Evolutionary conservation across 1,140 invertebrate species (phyloP).

Genomic region (Meteorus sp.): DNA sequence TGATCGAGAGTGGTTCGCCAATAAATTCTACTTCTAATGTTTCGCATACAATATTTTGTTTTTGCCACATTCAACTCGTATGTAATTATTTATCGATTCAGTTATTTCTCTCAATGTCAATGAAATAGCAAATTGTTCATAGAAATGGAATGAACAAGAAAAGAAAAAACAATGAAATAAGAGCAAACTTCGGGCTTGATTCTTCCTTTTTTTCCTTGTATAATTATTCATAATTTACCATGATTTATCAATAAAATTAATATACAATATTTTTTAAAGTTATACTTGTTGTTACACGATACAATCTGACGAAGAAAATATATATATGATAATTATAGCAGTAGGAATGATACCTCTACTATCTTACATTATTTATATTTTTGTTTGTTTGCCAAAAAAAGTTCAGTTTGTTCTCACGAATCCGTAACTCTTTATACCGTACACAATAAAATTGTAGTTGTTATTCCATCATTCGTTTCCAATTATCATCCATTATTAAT

Average conservation of each 20-base stretch:
- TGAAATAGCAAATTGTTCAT: constrained; percentile 2
- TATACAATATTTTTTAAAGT: constrained; percentile 54
- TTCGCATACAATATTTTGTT: too few relatives aligned
- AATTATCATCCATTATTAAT: too few relatives aligned
- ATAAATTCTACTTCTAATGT: too few relatives aligned
- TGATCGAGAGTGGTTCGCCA: too few relatives aligned
- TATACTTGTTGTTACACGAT: constrained; percentile 51
- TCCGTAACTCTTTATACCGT: constrained; percentile 22
- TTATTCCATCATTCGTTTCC: too few relatives aligned
- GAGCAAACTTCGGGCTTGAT: constrained; percentile 30
- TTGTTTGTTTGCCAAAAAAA: constrained; percentile 51
- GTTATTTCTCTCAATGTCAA: too few relatives aligned
- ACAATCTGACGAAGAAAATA: constrained; percentile 49
- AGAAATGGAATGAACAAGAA: constrained; percentile 17
- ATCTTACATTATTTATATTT: constrained; percentile 52
- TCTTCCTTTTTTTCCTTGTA: constrained; percentile 34
- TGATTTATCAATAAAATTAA: constrained; percentile 54
- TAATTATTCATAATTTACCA: constrained; percentile 53
- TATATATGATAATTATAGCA: constrained; percentile 51
- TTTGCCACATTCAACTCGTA: too few relatives aligned
- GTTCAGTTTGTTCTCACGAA: constrained; percentile 35
- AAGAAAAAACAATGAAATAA: constrained; percentile 21
- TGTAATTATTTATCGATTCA: too few relatives aligned
- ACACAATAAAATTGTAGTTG: too few relatives aligned
- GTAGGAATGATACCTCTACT: constrained; percentile 55